Percentiles rank a stretch among this genome's conserved stretches.
Conservation (phyloP, 1,140 invertebrate genomes). For the Penaeus vannamei region DNA sequence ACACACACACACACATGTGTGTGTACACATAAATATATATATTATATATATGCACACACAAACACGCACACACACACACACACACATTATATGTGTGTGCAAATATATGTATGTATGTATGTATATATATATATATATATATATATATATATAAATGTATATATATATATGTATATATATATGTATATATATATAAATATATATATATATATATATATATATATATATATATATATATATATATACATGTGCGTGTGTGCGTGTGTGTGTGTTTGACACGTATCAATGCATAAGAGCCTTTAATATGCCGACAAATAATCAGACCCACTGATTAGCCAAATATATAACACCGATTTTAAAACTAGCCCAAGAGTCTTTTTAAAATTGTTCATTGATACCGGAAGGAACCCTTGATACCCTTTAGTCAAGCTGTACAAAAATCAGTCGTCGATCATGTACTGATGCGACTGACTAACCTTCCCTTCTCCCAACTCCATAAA, state of each 20-base stretch:
- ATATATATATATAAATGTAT: constrained; percentile 16
- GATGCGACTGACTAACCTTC: too few relatives aligned
- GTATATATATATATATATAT: not conserved
- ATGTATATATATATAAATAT: constrained; percentile 21
- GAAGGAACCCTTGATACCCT: too few relatives aligned
- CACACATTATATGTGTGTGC: not conserved
- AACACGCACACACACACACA: not conserved
- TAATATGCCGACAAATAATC: not conserved
- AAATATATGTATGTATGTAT: not conserved
- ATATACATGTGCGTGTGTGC: not conserved
- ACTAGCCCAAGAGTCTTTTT: too few relatives aligned
- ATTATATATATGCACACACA: constrained; percentile 24
- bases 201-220: constrained; percentile 28
- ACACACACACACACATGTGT: not conserved
- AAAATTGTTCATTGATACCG: too few relatives aligned
- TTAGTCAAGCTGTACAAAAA: too few relatives aligned
- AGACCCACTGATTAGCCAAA: not conserved
- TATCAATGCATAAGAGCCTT: not conserved
- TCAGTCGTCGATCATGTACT: too few relatives aligned
- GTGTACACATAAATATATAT: not conserved
- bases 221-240: constrained; percentile 28
- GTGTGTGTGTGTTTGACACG: not conserved
- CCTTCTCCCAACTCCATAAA: too few relatives aligned
- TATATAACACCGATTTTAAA: not conserved
- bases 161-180: not conserved